These are phyloP conservation scores for Papilio elwesi DNA, from an alignment of 2,888 invertebrate species.

Conservation along the genomic window DNA sequence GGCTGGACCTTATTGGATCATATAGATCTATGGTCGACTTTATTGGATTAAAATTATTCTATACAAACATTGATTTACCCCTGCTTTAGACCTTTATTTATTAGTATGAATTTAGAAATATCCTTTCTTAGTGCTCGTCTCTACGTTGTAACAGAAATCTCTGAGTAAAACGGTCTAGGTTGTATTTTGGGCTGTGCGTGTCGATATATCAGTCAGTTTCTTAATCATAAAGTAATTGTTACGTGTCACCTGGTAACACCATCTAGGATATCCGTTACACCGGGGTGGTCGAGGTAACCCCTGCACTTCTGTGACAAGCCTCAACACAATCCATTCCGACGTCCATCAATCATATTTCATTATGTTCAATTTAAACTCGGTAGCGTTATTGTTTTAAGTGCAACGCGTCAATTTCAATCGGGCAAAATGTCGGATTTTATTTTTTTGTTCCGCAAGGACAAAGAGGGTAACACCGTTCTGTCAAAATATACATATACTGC, in stretches of 20 bases:
- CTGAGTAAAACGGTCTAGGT: too few relatives aligned
- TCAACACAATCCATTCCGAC: conserved; percentile 52
- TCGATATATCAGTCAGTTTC: too few relatives aligned
- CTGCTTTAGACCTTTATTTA: too few relatives aligned
- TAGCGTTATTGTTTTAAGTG: conserved; percentile 78
- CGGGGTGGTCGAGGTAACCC: conserved; percentile 21
- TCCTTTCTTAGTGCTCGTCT: too few relatives aligned
- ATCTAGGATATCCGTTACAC: conserved; percentile 1
- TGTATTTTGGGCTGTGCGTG: too few relatives aligned
- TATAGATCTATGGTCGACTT: too few relatives aligned
- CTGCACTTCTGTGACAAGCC: conserved; percentile 40
- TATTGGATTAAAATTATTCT: too few relatives aligned
- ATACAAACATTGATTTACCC: too few relatives aligned
- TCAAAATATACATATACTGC: conserved; percentile 40
- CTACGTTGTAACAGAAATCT: too few relatives aligned
- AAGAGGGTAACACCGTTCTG: conserved; percentile 50
- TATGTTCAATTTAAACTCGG: conserved; percentile 72
- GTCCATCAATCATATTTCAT: conserved; percentile 71
- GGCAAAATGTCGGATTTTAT: conserved; percentile 65
- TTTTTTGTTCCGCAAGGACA: conserved; percentile 58
- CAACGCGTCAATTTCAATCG: conserved; percentile 81
- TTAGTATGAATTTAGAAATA: too few relatives aligned
- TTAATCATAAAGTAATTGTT: neutral
- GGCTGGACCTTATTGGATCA: too few relatives aligned
- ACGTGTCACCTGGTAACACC: neutral